Evolutionary conservation across 2,888 invertebrate genomes (phyloP).

Genomic region (Sinhomidia bicolor): DNA sequence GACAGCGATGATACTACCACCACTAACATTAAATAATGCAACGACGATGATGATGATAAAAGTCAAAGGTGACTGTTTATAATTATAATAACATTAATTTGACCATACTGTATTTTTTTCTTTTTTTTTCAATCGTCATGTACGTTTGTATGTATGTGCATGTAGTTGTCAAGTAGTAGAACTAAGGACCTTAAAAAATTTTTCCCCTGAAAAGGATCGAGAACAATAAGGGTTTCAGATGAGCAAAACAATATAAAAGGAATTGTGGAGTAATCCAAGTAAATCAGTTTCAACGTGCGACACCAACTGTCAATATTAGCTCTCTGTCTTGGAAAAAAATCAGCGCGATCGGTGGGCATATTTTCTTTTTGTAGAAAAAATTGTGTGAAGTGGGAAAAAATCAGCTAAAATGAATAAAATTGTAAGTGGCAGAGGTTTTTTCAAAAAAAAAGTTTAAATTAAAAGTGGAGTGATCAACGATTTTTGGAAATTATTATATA

Average conservation of each 20-base stretch:
- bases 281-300: conserved; percentile 57
- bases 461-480: neutral
- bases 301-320: neutral
- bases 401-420: conserved; percentile 61
- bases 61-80: conserved; percentile 58
- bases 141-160: too few relatives aligned
- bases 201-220: conserved; percentile 46
- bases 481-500: too few relatives aligned
- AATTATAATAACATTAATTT: conserved; percentile 66
- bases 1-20: too few relatives aligned
- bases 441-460: neutral
- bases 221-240: neutral
- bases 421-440: conserved; percentile 47
- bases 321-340: neutral
- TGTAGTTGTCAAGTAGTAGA: neutral
- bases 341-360: neutral
- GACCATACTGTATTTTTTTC: conserved; percentile 37
- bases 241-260: conserved; percentile 62
- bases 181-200: conserved; percentile 31
- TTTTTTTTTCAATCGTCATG: too few relatives aligned
- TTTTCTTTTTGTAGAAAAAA: neutral
- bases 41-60: conserved; percentile 6
- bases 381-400: conserved; percentile 7
- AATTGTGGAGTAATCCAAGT: neutral
- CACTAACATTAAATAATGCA: neutral